Conservation (phyloP, 2,888 invertebrate genomes). For the Melanargia galathea region DNA sequence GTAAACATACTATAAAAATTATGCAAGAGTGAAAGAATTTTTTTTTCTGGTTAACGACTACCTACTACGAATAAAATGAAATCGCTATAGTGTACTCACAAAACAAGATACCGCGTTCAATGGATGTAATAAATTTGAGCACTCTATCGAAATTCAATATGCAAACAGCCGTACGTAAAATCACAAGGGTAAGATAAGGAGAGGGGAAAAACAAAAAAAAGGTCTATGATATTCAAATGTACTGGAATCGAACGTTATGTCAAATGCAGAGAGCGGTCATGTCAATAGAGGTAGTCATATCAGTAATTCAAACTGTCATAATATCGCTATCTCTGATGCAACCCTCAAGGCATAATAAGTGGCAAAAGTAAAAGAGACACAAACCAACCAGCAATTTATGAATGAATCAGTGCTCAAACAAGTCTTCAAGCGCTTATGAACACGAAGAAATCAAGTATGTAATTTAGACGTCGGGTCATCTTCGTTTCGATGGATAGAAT, state of each 20-base stretch:
- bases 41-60: constrained; percentile 13
- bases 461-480: too few species aligned
- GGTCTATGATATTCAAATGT: constrained; percentile 75
- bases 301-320: background rate
- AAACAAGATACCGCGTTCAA: constrained; percentile 55
- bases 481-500: too few species aligned
- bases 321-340: too few species aligned
- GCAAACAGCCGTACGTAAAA: constrained; percentile 68
- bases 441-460: too few species aligned
- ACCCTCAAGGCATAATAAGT: too few species aligned
- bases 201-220: constrained; percentile 55
- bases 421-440: too few species aligned
- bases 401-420: too few species aligned
- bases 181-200: constrained; percentile 75
- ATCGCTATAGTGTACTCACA: constrained; percentile 56
- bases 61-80: constrained; percentile 29
- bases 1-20: constrained; percentile 20
- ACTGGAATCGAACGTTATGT: constrained; percentile 56
- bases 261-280: background rate
- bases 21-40: constrained; percentile 5
- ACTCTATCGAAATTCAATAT: constrained; percentile 77
- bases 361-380: too few species aligned
- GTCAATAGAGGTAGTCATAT: background rate
- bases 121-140: constrained; percentile 69
- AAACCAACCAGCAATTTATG: too few species aligned